Base-by-base conservation (phyloP, 2,113 vertebrate species). In the Lucifuga dentata region DNA sequence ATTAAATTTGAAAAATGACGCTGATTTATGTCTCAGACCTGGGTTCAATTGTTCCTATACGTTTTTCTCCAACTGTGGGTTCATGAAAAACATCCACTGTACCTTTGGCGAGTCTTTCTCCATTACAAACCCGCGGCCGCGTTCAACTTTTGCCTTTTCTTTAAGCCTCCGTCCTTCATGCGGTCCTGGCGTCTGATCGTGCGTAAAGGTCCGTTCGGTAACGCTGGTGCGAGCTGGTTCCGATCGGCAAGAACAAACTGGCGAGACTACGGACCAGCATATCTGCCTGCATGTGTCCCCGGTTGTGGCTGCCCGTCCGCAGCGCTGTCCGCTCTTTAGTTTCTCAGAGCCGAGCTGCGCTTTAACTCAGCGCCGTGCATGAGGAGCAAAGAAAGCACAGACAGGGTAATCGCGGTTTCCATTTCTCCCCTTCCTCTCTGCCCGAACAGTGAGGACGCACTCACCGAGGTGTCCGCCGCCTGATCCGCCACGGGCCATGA, bases 401-500 rank as follows among this genome's bases (percentile, higher is more conserved):
- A 58, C 78, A 48, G 76, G 60, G 53, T 52, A 78, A 64, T 64
- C 53, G 53, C 62, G 41, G 71, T 61, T 74, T 75, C 75, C 77
- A 46, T 75, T 68, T 84, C 57, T 82, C 61, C 72, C 36, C 50
- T 53, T 80, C 51, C 76, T 26, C 69, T 76, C 78, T 66, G 66
- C 68, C 65, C 62, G 36, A 84, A 86, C 71, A 78, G 87, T 38
- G 85, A 76, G 88, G 78, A 82, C 64, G 84, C 86, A 79, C 74
- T 87, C 68, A 73, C 73, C 50, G 38, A 80, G 81, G 72, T 52
- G 78, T 71, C 76, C 82, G 73, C 78, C 83, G 81, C 76, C 88
- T 71, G 91, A 77, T 84, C 84, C 86, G 74, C 88, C 85, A 60
- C 72, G 72, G 85, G 91, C 89, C 93, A 92, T 92, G 90, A 91